Evolutionary conservation across 2,888 invertebrate genomes (phyloP).

Genomic region (Thyatira batis): DNA sequence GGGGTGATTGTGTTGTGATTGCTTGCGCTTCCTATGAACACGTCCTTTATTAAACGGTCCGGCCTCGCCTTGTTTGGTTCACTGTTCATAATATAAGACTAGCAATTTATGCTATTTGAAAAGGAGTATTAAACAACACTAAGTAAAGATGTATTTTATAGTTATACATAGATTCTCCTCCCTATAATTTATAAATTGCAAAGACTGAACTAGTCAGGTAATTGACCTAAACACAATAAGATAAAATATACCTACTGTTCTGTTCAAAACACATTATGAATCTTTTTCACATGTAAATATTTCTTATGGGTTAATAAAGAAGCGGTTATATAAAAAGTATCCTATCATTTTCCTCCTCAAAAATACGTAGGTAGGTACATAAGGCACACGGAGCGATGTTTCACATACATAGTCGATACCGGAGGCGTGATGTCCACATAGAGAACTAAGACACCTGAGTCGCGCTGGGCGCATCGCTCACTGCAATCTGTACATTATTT

Average conservation of each 20-base stretch:
- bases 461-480: constrained; percentile 81
- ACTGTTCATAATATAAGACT: constrained; percentile 9
- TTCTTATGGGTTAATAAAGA: neutral
- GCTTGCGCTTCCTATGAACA: constrained; percentile 77
- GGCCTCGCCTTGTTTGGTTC: constrained; percentile 32
- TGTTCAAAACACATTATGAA: too few species aligned
- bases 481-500: constrained; percentile 83
- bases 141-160: neutral
- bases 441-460: constrained; percentile 77
- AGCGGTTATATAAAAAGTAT: neutral
- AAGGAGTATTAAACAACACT: too few species aligned
- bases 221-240: too few species aligned
- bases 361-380: neutral
- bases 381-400: neutral
- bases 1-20: constrained; percentile 81
- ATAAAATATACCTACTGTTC: too few species aligned
- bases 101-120: constrained; percentile 22
- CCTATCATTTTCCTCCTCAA: neutral
- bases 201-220: too few species aligned
- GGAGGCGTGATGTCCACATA: constrained; percentile 68
- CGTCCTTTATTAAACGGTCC: constrained; percentile 68
- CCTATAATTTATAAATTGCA: too few species aligned
- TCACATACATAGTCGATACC: constrained; percentile 15
- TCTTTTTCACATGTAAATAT: neutral
- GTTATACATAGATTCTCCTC: neutral